phyloP scores from a whole-genome alignment of 2,797 vertebrate species.

The Hemitrygon akajei region DNA sequence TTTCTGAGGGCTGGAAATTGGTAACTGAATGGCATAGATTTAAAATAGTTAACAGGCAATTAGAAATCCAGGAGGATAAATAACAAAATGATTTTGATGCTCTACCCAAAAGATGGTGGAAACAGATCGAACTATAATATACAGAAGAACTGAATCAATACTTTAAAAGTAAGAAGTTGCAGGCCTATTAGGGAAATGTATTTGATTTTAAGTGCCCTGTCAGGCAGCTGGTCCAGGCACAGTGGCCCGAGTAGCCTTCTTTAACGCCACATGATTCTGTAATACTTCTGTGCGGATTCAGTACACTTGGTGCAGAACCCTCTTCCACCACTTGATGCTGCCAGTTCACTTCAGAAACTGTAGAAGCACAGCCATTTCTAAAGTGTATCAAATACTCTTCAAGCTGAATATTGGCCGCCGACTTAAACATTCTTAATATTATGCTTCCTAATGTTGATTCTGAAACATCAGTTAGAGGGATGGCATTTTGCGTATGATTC shows the following conservation, averaged over 20 bases:
- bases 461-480: background rate
- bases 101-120: background rate
- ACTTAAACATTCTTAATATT: background rate
- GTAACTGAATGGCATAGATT: background rate
- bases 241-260: background rate
- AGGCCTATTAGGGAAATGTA: background rate
- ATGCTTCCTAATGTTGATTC: background rate
- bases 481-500: background rate
- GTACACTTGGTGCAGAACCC: background rate
- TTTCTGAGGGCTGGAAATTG: background rate
- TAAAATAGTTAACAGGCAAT: background rate
- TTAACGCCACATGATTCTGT: background rate
- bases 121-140: no score
- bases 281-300: background rate
- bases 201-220: background rate
- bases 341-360: background rate
- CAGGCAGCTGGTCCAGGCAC: background rate
- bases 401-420: background rate
- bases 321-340: slow-evolving; percentile 1
- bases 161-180: background rate
- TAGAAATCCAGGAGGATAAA: background rate
- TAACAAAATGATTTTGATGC: background rate
- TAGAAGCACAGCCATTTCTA: background rate
- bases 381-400: background rate
- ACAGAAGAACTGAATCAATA: background rate